Evolutionary conservation across 1,140 invertebrate species (phyloP).

Genomic region (Muscidifurax raptorellus): DNA sequence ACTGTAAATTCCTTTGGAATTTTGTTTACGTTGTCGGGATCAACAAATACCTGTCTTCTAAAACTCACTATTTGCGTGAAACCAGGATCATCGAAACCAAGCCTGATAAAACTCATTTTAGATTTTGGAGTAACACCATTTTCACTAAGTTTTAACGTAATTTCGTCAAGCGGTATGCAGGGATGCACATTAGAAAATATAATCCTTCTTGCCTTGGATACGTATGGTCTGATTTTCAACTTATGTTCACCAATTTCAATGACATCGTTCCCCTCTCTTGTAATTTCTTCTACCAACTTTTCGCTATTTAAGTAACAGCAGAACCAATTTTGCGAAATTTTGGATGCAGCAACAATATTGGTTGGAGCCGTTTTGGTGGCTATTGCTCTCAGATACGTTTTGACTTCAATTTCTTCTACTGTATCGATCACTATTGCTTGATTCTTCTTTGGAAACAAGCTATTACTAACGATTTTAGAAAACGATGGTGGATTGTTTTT

Average conservation of each 20-base stretch:
- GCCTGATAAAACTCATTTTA: not conserved
- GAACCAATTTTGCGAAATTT: not conserved
- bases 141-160: not conserved
- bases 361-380: too few relatives aligned
- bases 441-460: too few relatives aligned
- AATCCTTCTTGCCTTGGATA: not conserved
- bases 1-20: not conserved
- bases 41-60: not conserved
- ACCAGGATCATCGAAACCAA: not conserved
- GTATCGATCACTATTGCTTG: not conserved
- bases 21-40: not conserved
- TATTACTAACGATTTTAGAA: not conserved
- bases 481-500: not conserved
- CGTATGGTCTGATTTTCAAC: not conserved
- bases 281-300: not conserved
- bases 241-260: not conserved
- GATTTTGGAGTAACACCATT: not conserved
- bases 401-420: not conserved
- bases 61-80: not conserved
- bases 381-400: not conserved
- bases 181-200: slow-evolving; percentile 3
- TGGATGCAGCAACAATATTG: not conserved
- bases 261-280: not conserved
- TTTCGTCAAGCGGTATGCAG: not conserved
- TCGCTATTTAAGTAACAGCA: not conserved